Evolutionary conservation across 1,140 invertebrate genomes (phyloP), one percentile per base, ranked within the genome.

Genomic region (Bombus confusus): DNA sequence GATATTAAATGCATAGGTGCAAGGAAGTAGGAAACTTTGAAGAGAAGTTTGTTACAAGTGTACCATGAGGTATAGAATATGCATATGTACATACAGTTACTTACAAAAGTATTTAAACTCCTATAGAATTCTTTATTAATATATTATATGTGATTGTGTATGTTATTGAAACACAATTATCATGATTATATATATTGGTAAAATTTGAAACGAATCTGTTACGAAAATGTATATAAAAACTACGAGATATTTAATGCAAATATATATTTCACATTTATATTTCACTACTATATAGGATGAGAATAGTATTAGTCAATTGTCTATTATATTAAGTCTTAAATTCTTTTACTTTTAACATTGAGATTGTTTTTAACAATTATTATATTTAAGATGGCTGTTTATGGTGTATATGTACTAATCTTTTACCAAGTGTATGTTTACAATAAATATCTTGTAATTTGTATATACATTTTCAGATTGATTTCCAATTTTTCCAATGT

Each of bases 1-100:
- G 4, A 52, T 13, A 71, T 62, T 79, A 84, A 79, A 28, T 43
- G 66, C 82, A 71, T 59, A 79, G 52, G 25, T 12, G 43, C 22
- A 22, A 72, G 28, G 4, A 28, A 28, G 15, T 43, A 25, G 6
- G n/a, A 3, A 6, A 74, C 31, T 52, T 59, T 31, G 39, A 15
- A 57, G 25, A n/a, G 31, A 57, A 75, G 12, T 57, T 37, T 12
- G 9, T 52, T 75, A 13, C 5, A n/a, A 41, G 41, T 41, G 28
- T 41, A 72, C 28, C 13, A 73, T n/a, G 10, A 18, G 22, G 41
- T 31, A 31, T 43, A 10, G 37, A 72, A 43, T 1, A 25, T n/a
- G 12, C 18, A 52, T 52, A 52, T 22, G 47, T 52, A 52, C 47
- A 52, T 52, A 52, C 47, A 22, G 47, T n/a, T 12, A 28, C 4